Evolutionary conservation across 2,888 invertebrate species (phyloP).

Genomic region (Fissipunctia ypsillon): DNA sequence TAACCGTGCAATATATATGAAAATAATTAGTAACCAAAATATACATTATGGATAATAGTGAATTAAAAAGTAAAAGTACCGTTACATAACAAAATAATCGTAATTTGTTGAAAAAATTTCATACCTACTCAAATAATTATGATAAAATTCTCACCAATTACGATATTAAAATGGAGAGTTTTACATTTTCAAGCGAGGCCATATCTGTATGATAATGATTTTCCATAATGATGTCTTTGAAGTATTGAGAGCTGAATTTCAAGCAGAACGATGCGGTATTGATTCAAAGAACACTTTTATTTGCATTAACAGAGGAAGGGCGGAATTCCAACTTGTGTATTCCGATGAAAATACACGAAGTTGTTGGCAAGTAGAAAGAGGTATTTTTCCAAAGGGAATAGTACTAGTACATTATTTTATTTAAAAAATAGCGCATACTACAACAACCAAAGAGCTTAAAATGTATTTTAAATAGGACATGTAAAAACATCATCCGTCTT

Average conservation of each 20-base stretch:
- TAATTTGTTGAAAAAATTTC: conserved; percentile 5
- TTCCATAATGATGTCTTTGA: conserved; percentile 83
- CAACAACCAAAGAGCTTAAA: accelerated
- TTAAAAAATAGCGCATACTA: neutral
- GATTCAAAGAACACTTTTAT: conserved; percentile 80
- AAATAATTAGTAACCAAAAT: neutral
- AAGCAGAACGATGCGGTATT: conserved; percentile 79
- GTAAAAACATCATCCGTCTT: neutral
- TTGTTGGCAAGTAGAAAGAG: conserved; percentile 7
- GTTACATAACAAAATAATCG: neutral
- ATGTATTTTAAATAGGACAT: neutral
- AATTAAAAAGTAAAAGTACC: neutral
- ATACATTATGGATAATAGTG: neutral
- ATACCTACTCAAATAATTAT: conserved; percentile 19
- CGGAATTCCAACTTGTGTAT: conserved; percentile 60
- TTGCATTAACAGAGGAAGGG: conserved; percentile 83
- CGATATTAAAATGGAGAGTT: conserved; percentile 46
- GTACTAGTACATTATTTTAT: neutral
- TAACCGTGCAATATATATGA: neutral
- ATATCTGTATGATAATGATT: conserved; percentile 78
- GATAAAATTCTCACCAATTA: conserved; percentile 43
- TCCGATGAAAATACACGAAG: conserved; percentile 30
- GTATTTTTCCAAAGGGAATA: neutral
- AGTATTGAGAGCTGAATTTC: conserved; percentile 80
- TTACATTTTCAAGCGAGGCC: conserved; percentile 58